These are phyloP conservation scores for Acipenser transmontanus DNA, from an alignment of 2,797 vertebrate genomes.

Conservation along the genomic window DNA sequence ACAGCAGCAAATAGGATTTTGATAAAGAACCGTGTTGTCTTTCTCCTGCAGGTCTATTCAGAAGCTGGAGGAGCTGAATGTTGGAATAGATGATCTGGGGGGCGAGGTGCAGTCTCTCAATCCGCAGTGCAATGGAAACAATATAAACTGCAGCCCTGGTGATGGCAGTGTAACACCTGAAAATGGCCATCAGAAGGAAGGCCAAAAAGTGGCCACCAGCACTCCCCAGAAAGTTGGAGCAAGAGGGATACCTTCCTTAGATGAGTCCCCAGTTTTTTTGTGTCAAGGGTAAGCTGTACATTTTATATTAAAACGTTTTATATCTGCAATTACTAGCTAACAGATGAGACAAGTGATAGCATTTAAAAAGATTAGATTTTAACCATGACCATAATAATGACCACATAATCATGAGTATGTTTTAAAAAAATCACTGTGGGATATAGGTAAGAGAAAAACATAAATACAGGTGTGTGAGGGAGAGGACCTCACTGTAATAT, in stretches of 20 bases:
- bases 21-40: too few species aligned
- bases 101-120: constrained; percentile 69
- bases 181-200: constrained; percentile 45
- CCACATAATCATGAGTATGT: too few species aligned
- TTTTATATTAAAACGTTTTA: too few species aligned
- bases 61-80: constrained; percentile 89
- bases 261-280: constrained; percentile 72
- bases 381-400: too few species aligned
- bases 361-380: too few species aligned
- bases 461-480: too few species aligned
- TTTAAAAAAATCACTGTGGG: too few species aligned
- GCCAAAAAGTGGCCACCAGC: constrained; percentile 56
- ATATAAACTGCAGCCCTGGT: constrained; percentile 40
- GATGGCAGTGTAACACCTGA: constrained; percentile 44
- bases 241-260: constrained; percentile 63
- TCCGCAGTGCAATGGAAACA: constrained; percentile 74
- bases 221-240: constrained; percentile 59
- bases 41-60: constrained; percentile 78
- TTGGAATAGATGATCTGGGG: constrained; percentile 79
- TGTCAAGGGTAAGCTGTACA: constrained; percentile 60
- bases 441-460: too few species aligned
- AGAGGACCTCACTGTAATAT: too few species aligned
- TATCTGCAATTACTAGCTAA: too few species aligned
- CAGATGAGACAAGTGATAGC: too few species aligned
- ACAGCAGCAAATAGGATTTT: too few species aligned